Evolutionary conservation across 2,888 invertebrate species (phyloP), one percentile per base, ranked within the genome.

Genomic region (Melinopterus prodromus): DNA sequence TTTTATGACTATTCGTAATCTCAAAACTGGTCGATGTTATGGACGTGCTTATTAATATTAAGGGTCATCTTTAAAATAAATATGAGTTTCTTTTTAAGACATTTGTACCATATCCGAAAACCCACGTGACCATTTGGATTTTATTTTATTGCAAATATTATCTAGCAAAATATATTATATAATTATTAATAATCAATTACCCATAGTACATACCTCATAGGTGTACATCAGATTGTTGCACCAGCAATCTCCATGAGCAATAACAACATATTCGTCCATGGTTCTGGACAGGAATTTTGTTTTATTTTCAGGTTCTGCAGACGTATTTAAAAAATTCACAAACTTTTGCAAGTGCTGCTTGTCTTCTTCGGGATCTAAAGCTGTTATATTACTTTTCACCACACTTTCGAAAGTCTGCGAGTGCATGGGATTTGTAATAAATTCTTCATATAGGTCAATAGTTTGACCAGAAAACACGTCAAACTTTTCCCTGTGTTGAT

Each of bases 221-320:
- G 82, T 81, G 76, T 84, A 84, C 82, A 86, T 81, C 81, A 86
- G 80, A 79, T 86, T 86, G 77, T 86, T 86, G 53, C 84, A 85
- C 86, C 86, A 86, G 77, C 84, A 83, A 79, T 86, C 86, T 0
- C 85, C 86, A 80, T 86, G 86, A 6, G 82, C 79, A n/a, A 86
- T 75, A 69, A 84, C 82, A 7, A 78, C 38, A 78, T 83, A 81
- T 69, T 82, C 70, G 38, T 80, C 80, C 35, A 77, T 69, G 4
- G 53, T 70, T 37, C 15, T 70, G 26, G 26, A 26, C 16, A 26
- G 35, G 35, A 16, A 71, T 26, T 26, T 26, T 26, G 26, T 26
- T 9, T 26, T 26, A 16, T 35, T 35, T 12, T 5, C 16, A 71
- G 16, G 12, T 5, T 71, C 71, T 16, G 16, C 35, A 16, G 35